Base-by-base conservation (phyloP, 2,113 vertebrate species). In the Alectura lathami region DNA sequence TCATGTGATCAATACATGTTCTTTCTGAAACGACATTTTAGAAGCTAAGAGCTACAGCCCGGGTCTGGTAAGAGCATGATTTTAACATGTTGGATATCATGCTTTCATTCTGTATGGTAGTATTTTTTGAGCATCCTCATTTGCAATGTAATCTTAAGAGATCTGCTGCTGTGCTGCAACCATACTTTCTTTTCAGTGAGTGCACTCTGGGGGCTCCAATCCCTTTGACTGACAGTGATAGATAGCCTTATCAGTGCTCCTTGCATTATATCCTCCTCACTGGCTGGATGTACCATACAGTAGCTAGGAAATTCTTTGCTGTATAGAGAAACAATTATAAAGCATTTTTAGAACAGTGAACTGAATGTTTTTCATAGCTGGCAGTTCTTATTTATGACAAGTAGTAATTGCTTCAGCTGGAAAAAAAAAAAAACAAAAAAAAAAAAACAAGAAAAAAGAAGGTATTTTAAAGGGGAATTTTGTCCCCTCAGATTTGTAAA, bases 321-420 rank as follows among this genome's bases (percentile, higher is more conserved):
- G 67, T 22, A 38, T 63, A 86, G 51, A 88, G 86, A 88, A 94
- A 86, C 11, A 88, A 90, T 96, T 93, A 89, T 18, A 67, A 96
- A 73, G 73, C 77, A 18, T 89, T 97, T 97, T 89, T 91, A 93
- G 89, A 91, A 69, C 66, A 63, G 88, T 4, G 36, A 95, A 62
- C 50, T 38, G 75, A 86, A 83, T 16, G 80, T 62, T 86, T 62
- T 91, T 92, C 94, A 89, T 93, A 97, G 89, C 88, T 95, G 96
- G 91, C 57, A 34, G 78, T 74, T 91, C 95, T 97, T 95, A 88
- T 94, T 97, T 97, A 82, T 93, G 96, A 94, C 77, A 89, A 91
- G 74, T n/a, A 86, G 78, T 95, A 88, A 95, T 95, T 78, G 85
- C 84, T 40, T 96, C 17, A 18, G 94, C 88, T 92, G 70, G 69